Conservation (phyloP, 2,797 vertebrate genomes). For the Hybognathus amarus region DNA sequence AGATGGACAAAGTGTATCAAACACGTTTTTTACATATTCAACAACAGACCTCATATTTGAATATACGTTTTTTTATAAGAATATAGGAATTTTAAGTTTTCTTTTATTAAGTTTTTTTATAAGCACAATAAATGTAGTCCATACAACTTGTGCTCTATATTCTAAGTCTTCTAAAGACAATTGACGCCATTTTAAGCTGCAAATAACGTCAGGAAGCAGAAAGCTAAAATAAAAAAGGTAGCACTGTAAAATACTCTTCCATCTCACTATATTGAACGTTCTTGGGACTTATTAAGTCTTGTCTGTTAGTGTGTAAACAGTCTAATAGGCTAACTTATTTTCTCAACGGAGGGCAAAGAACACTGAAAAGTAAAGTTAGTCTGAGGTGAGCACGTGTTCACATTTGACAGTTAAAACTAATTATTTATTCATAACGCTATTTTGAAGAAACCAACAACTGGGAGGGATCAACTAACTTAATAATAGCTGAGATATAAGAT, state of each 20-base stretch:
- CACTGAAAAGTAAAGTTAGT: neutral
- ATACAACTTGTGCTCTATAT: neutral
- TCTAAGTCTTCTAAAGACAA: neutral
- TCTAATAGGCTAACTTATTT: conserved; percentile 32
- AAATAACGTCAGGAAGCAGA: neutral
- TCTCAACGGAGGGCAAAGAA: neutral
- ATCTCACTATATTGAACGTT: neutral
- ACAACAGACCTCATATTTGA: neutral
- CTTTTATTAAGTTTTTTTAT: too few species aligned
- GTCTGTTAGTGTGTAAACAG: conserved; percentile 7
- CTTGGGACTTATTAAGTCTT: conserved; percentile 1
- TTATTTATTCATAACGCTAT: conserved; percentile 24
- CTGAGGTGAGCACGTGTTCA: conserved; percentile 13
- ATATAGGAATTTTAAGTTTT: too few species aligned
- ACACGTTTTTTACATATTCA: neutral
- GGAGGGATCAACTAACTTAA: conserved; percentile 10
- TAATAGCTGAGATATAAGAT: neutral
- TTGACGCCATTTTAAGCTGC: neutral
- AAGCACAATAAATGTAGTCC: neutral
- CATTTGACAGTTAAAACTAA: conserved; percentile 19
- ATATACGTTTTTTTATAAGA: too few species aligned
- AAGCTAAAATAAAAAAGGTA: neutral
- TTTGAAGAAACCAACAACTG: conserved; percentile 1
- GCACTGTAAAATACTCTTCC: neutral
- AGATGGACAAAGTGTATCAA: too few species aligned